phyloP scores from a whole-genome alignment of 2,888 invertebrate genomes.

The Spodoptera exigua region DNA sequence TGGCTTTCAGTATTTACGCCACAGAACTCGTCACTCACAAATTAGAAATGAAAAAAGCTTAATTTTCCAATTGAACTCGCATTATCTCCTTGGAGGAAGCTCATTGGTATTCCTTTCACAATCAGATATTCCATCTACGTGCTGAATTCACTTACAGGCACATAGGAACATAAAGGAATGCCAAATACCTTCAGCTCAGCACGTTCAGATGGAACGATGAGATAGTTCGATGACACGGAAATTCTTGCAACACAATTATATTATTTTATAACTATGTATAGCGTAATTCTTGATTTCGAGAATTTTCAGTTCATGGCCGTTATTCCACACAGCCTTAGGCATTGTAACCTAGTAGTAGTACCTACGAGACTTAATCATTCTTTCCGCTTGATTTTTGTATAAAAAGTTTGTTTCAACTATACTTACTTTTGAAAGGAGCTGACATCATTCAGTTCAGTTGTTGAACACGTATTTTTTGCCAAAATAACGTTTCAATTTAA shows the following conservation, averaged over 20 bases:
- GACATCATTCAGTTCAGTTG: no score
- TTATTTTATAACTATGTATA: neutral
- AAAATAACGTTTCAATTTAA: no score
- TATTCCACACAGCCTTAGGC: no score
- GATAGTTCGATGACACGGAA: slow-evolving; percentile 13
- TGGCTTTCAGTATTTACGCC: neutral
- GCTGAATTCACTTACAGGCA: slow-evolving; percentile 71
- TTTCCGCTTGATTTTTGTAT: neutral
- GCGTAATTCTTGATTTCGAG: no score
- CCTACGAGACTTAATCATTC: no score
- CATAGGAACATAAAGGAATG: slow-evolving; percentile 39
- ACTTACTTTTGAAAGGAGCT: no score
- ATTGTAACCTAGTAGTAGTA: no score
- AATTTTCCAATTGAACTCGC: slow-evolving; percentile 47
- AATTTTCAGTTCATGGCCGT: no score
- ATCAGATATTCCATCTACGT: slow-evolving; percentile 61
- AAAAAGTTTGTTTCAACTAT: no score
- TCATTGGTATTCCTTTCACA: slow-evolving; percentile 74
- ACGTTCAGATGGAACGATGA: slow-evolving; percentile 17
- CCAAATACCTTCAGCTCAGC: slow-evolving; percentile 38
- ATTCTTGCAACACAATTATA: slow-evolving; percentile 13
- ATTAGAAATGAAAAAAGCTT: slow-evolving; percentile 19
- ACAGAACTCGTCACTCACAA: slow-evolving; percentile 20
- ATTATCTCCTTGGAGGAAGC: slow-evolving; percentile 51
- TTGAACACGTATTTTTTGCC: no score